These are phyloP conservation scores for Gasteruption jaculator DNA, from an alignment of 2,888 invertebrate genomes.

Conservation along the genomic window DNA sequence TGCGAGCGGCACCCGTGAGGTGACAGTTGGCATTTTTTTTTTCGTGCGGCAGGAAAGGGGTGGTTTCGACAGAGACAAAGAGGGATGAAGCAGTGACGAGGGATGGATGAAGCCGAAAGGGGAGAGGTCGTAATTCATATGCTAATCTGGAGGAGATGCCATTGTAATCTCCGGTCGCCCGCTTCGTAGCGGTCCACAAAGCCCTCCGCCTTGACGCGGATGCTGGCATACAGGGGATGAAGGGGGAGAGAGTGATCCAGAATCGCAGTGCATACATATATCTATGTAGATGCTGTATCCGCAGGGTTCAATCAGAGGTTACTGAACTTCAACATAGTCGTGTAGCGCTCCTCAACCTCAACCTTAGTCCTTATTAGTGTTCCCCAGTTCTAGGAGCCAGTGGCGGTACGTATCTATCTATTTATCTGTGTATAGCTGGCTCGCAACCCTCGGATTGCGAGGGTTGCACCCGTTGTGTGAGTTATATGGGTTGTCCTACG, in stretches of 20 bases:
- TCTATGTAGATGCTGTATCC: constrained; percentile 38
- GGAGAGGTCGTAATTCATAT: constrained; percentile 48
- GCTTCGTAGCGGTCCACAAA: constrained; percentile 43
- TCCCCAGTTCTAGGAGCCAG: too few species aligned
- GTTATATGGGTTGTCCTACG: too few species aligned
- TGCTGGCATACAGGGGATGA: too few species aligned
- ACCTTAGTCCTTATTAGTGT: too few species aligned
- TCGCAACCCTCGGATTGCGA: too few species aligned
- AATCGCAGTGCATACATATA: constrained; percentile 30
- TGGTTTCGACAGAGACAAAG: too few species aligned
- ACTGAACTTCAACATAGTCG: constrained; percentile 37
- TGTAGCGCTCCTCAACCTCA: constrained; percentile 22
- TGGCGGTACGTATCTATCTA: too few species aligned
- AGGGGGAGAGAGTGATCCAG: constrained; percentile 46
- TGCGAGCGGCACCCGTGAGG: too few species aligned
- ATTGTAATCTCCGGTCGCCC: constrained; percentile 51
- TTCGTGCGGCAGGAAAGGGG: too few species aligned
- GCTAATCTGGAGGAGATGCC: constrained; percentile 51
- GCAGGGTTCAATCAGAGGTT: constrained; percentile 41
- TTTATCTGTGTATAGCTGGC: too few species aligned
- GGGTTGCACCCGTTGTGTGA: too few species aligned
- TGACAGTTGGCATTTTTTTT: too few species aligned
- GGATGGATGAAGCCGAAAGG: constrained; percentile 26
- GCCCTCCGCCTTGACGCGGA: constrained; percentile 46
- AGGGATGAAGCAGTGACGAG: constrained; percentile 22